Percentiles rank a stretch among this genome's conserved stretches.
Evolutionary conservation across 2,113 vertebrate genomes (phyloP).

Genomic region (cat (Felis catus)): DNA sequence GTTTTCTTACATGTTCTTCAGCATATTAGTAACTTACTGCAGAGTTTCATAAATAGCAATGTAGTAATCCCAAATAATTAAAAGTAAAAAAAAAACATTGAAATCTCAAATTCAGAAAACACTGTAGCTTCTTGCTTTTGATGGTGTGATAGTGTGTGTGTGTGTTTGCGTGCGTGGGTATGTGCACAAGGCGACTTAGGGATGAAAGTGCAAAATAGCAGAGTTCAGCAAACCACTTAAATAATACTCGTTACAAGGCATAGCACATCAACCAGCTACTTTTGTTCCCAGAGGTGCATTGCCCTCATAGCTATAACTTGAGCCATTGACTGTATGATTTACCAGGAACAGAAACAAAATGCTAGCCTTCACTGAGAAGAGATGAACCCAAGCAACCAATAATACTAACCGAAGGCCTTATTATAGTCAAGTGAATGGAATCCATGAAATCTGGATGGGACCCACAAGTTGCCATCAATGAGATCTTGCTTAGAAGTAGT

Average conservation of each 20-base stretch:
- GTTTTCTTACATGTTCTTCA: not conserved
- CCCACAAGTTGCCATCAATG: not conserved
- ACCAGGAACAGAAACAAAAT: not conserved
- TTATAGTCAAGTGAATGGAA: not conserved
- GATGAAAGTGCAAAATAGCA: not conserved
- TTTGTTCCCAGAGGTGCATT: not conserved
- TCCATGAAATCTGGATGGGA: not conserved
- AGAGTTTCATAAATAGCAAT: not conserved
- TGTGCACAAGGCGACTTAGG: not conserved
- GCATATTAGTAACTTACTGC: not conserved
- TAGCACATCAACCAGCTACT: fast-evolving
- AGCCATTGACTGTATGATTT: not conserved
- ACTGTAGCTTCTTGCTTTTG: not conserved
- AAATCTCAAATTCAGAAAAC: not conserved
- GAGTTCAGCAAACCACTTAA: not conserved
- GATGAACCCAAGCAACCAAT: not conserved
- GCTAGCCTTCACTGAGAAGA: not conserved
- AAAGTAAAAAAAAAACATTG: not conserved
- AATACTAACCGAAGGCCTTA: not conserved
- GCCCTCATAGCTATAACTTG: not conserved
- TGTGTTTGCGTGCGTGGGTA: not conserved
- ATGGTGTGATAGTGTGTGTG: not conserved
- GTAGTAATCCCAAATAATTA: not conserved
- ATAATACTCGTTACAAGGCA: no score
- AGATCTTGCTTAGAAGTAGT: not conserved